A percentile compares a stretch with the other conserved stretches of the same genome.
Evolutionary conservation across 2,797 vertebrate species (phyloP).

Genomic region (Argyrosomus regius): DNA sequence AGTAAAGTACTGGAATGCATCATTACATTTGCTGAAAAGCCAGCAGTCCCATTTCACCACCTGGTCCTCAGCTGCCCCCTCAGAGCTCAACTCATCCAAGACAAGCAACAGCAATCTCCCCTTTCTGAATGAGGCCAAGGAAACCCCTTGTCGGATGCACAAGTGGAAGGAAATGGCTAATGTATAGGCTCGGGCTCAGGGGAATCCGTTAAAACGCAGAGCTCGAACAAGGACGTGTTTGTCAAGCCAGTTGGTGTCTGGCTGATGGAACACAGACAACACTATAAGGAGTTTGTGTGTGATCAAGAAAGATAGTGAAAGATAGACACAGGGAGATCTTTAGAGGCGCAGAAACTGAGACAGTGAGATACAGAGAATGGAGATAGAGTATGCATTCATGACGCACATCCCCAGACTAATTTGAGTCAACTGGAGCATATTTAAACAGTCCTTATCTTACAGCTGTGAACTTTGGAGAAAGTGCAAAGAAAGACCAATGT

Average conservation of each 20-base stretch:
- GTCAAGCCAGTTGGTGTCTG: slow-evolving; percentile 51
- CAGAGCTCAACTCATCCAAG: slow-evolving; percentile 56
- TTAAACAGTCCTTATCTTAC: slow-evolving; percentile 7
- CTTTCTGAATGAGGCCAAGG: slow-evolving; percentile 47
- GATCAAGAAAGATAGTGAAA: slow-evolving; percentile 44
- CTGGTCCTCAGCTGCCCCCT: slow-evolving; percentile 71
- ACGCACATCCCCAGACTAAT: slow-evolving; percentile 27
- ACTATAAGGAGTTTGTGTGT: slow-evolving; percentile 49
- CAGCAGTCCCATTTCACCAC: slow-evolving; percentile 61
- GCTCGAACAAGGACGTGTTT: slow-evolving; percentile 72
- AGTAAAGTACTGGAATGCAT: slow-evolving; percentile 55
- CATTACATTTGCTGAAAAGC: slow-evolving; percentile 49
- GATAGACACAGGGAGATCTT: slow-evolving; percentile 33
- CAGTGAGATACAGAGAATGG: slow-evolving; percentile 20
- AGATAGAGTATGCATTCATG: slow-evolving; percentile 45
- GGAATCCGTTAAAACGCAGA: slow-evolving; percentile 41
- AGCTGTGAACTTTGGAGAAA: not conserved
- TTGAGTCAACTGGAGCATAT: slow-evolving; percentile 18
- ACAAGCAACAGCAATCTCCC: slow-evolving; percentile 52
- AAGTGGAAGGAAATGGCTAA: slow-evolving; percentile 68
- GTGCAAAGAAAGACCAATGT: slow-evolving; percentile 61
- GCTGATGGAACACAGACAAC: slow-evolving; percentile 55
- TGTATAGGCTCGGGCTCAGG: slow-evolving; percentile 59
- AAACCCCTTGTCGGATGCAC: slow-evolving; percentile 60
- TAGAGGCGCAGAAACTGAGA: slow-evolving; percentile 29